phyloP scores from a whole-genome alignment of 2,113 vertebrate species.

The Python bivittatus region DNA sequence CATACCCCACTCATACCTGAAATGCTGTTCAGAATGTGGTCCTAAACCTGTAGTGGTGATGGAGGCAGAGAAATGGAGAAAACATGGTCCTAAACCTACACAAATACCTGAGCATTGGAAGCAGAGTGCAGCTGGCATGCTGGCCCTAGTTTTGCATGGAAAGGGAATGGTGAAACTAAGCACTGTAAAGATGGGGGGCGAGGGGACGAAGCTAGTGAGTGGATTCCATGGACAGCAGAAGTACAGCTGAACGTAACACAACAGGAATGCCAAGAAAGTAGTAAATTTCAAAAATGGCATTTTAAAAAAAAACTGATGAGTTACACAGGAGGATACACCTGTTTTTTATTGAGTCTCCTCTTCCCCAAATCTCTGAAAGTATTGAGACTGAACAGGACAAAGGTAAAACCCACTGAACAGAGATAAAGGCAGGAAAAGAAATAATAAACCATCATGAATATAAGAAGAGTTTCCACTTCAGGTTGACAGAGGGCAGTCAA shows the following conservation, averaged over 20 bases:
- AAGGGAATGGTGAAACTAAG: no score
- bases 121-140: not conserved
- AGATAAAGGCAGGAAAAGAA: no score
- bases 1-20: not conserved
- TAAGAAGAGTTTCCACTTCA: no score
- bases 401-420: no score
- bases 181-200: no score
- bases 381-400: no score
- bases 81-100: not conserved
- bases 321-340: no score
- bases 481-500: no score
- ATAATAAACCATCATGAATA: no score
- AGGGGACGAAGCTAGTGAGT: not conserved
- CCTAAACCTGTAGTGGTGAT: not conserved
- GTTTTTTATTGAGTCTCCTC: no score
- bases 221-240: not conserved
- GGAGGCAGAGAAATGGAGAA: not conserved
- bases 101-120: not conserved
- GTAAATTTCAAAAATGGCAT: not conserved
- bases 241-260: not conserved
- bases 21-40: not conserved
- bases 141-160: no score
- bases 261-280: not conserved
- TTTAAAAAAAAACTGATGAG: not conserved
- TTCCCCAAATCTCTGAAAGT: no score